Evolutionary conservation across 1,140 invertebrate genomes (phyloP), one percentile per base, ranked within the genome.

Genomic region (Carposina sasakii): DNA sequence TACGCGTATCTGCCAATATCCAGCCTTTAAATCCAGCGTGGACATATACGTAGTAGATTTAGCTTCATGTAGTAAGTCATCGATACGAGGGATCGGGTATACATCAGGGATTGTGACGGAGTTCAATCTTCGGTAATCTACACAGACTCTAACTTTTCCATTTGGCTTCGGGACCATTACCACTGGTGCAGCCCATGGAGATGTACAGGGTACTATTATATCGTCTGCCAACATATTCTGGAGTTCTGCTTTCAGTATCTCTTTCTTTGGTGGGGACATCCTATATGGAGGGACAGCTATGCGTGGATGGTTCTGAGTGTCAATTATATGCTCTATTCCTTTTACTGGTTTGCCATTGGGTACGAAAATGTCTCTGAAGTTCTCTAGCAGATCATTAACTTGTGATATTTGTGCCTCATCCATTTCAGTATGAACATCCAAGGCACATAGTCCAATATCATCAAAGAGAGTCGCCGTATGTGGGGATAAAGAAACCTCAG

Each of bases 81-180:
- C 82, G 2, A 87, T 85, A 4, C 71, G 42, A 2, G 85, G 84
- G 4, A 87, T 43, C 0, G 86, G 85, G 46, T 73, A 87, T 4
- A 28, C 21, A 41, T 82, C 71, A 6, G 57, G 50, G n/a, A 58
- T 48, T 0, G 77, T 78, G 5, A 74, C 54, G 0, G 54, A 19
- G 37, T 81, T 83, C 0, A 81, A 36, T 16, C 55, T 54, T 8
- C 78, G 17, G 39, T 76, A 77, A 39, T 85, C 79, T 3, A 79
- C 57, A 51, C 71, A 82, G 2, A 81, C 52, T 20, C 78, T 26
- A 1, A 48, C 37, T 12, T 10, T 19, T 26, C 65, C 65, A 50
- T 74, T 47, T 46, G 59, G 57, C 45, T 83, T 85, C 0, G 56
- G 56, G 1, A 77, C 72, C 54, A 78, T 58, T 0, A 82, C 61